Conservation (phyloP, 2,888 invertebrate genomes). For the Epistrophe eligans region DNA sequence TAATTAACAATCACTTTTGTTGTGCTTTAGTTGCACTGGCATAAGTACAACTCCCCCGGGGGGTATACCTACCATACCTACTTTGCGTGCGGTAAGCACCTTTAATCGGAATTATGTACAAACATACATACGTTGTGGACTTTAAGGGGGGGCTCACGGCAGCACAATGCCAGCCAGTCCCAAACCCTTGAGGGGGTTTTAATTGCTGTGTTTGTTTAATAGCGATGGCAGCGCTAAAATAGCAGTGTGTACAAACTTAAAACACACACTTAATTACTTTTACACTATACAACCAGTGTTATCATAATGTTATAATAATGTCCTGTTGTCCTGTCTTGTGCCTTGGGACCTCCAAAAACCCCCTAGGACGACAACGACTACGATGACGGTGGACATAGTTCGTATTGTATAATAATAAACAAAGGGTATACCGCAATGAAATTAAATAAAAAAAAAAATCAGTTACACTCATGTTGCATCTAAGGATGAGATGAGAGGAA, state of each 20-base stretch:
- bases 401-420: conserved; percentile 51
- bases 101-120: conserved; percentile 11
- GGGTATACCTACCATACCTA: background rate
- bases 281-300: conserved; percentile 52
- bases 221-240: conserved; percentile 18
- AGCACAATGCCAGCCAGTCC: too few relatives aligned
- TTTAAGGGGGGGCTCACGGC: background rate
- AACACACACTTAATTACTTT: conserved; percentile 67
- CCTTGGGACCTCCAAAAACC: background rate
- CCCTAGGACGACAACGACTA: too few relatives aligned
- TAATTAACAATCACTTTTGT: conserved; percentile 43
- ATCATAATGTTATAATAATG: conserved; percentile 66
- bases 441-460: background rate
- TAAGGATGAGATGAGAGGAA: background rate
- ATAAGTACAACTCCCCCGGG: background rate
- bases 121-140: background rate
- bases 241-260: conserved; percentile 1
- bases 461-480: conserved; percentile 44
- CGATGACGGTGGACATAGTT: conserved; percentile 6
- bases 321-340: conserved; percentile 34
- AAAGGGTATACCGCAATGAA: conserved; percentile 33
- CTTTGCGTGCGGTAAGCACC: conserved; percentile 27
- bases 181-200: conserved; percentile 6
- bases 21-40: background rate
- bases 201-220: conserved; percentile 54